These are phyloP conservation scores for Serranus cabrilla DNA, from an alignment of 2,797 vertebrate genomes.

Conservation along the genomic window DNA sequence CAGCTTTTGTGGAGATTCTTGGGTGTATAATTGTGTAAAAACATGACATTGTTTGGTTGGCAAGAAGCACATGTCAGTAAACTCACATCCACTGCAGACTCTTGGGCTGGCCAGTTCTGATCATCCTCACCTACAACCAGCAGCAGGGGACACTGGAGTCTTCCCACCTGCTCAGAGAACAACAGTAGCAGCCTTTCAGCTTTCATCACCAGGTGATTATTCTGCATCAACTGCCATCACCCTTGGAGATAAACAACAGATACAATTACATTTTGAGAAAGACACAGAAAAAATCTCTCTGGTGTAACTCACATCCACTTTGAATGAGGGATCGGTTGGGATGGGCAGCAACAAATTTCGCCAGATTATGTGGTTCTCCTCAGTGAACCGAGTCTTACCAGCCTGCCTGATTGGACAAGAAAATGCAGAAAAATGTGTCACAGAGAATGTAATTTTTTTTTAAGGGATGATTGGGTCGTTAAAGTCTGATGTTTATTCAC, in stretches of 20 bases:
- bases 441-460: no score
- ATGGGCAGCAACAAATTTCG: constrained; percentile 79
- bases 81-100: constrained; percentile 84
- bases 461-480: no score
- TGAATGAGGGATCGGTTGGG: constrained; percentile 67
- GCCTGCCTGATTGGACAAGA: constrained; percentile 46
- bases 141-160: constrained; percentile 80
- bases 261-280: no score
- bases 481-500: no score
- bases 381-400: constrained; percentile 51
- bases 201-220: no score
- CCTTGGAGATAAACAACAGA: no score
- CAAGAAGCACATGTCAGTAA: background rate
- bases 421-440: background rate
- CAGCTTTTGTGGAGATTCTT: no score
- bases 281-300: no score
- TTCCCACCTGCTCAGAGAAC: constrained; percentile 71
- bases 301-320: constrained; percentile 77
- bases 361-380: constrained; percentile 71
- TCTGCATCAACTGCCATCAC: no score
- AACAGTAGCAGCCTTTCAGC: no score
- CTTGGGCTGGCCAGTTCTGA: constrained; percentile 79
- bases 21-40: no score
- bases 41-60: no score
- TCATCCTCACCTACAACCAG: constrained; percentile 84